Conservation (phyloP, 2,797 vertebrate species). For the Paedocypris micromegethes region DNA sequence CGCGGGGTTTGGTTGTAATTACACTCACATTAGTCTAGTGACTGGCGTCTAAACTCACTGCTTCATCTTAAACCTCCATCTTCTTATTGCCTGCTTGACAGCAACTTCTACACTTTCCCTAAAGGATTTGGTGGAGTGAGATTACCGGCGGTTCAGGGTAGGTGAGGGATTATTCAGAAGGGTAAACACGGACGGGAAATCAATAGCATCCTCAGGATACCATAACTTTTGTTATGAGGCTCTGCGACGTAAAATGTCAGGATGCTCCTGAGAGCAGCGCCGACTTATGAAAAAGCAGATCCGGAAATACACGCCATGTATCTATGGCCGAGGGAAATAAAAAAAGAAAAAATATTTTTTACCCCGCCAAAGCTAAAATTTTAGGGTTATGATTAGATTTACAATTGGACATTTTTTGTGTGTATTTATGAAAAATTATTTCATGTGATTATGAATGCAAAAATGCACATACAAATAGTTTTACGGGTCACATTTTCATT, state of each 20-base stretch:
- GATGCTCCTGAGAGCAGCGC: conserved; percentile 10
- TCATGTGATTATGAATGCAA: too few relatives aligned
- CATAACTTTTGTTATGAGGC: conserved; percentile 24
- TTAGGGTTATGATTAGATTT: too few relatives aligned
- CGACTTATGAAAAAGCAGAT: conserved; percentile 19
- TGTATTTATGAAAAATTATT: too few relatives aligned
- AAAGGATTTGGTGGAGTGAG: conserved; percentile 49
- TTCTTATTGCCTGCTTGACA: conserved; percentile 15
- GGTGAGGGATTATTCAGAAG: conserved; percentile 32
- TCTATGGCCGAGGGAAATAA: too few relatives aligned
- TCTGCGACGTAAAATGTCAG: conserved; percentile 25
- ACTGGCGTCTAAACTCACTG: neutral
- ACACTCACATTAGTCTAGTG: too few relatives aligned
- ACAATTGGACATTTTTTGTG: too few relatives aligned
- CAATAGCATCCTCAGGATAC: conserved; percentile 18
- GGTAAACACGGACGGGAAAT: conserved; percentile 30
- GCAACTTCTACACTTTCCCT: conserved; percentile 19
- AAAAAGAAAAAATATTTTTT: neutral
- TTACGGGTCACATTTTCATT: too few relatives aligned
- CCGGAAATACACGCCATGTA: conserved; percentile 4
- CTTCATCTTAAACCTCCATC: neutral
- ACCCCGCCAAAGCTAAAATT: neutral
- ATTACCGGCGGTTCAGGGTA: conserved; percentile 46
- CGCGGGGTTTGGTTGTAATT: too few relatives aligned
- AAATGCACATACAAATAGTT: too few relatives aligned